These are phyloP conservation scores for Rynchops niger DNA, from an alignment of 2,113 vertebrate genomes.

Conservation along the genomic window DNA sequence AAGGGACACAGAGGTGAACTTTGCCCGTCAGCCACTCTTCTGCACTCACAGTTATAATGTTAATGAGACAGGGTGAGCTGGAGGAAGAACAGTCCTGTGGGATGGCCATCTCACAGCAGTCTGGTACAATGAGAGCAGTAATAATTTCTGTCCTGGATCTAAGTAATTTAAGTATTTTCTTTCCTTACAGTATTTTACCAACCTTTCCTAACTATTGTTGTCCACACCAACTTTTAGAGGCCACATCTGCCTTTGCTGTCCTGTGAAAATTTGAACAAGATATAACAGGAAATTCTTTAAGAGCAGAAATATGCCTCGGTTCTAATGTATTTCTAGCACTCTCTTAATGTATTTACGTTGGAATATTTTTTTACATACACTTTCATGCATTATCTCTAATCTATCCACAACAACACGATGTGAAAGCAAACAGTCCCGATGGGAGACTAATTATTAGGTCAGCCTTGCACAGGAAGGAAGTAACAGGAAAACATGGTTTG, in stretches of 20 bases:
- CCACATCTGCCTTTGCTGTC: not conserved
- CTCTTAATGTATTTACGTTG: conserved; percentile 10
- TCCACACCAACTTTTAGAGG: not conserved
- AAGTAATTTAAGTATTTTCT: not conserved
- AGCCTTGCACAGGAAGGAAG: not conserved
- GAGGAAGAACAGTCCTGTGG: conserved; percentile 45
- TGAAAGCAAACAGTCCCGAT: not conserved
- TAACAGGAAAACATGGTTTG: not conserved
- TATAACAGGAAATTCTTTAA: not conserved
- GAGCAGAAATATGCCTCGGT: not conserved
- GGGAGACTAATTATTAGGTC: not conserved
- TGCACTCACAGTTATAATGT: not conserved
- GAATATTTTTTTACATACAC: not conserved
- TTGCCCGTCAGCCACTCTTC: not conserved
- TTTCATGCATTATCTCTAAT: not conserved
- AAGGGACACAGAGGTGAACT: conserved; percentile 3
- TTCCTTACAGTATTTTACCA: not conserved
- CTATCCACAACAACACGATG: not conserved
- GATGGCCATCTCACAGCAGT: not conserved
- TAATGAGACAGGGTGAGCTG: conserved; percentile 11
- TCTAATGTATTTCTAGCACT: not conserved
- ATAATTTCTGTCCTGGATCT: not conserved
- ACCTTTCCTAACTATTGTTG: not conserved
- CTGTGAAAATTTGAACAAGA: not conserved
- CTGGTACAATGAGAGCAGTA: not conserved